phyloP scores from a whole-genome alignment of 2,888 invertebrate species.

The Ophioninae sp. region DNA sequence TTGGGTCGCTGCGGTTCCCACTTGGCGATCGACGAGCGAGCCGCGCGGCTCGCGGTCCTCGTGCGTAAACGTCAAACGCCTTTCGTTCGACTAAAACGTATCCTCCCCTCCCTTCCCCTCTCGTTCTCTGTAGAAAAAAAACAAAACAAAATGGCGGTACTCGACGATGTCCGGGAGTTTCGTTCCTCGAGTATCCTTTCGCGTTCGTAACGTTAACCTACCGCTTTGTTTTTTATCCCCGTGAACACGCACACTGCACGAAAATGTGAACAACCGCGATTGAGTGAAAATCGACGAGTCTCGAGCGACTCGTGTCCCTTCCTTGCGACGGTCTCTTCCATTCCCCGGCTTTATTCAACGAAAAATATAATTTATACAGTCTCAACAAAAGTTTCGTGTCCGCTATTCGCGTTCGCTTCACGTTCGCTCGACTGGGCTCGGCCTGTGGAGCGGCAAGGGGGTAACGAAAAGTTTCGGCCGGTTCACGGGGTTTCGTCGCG shows the following conservation, averaged over 20 bases:
- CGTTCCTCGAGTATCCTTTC: not conserved
- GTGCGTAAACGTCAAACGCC: not conserved
- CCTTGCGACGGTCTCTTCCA: not conserved
- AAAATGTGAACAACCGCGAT: slow-evolving; percentile 60
- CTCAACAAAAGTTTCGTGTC: slow-evolving; percentile 35
- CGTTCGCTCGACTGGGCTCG: not conserved
- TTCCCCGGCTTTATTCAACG: slow-evolving; percentile 31
- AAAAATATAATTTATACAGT: slow-evolving; percentile 51
- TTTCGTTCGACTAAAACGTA: not conserved
- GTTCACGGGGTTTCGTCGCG: slow-evolving; percentile 26
- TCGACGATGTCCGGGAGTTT: not conserved
- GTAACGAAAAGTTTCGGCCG: slow-evolving; percentile 39
- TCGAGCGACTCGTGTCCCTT: slow-evolving; percentile 28
- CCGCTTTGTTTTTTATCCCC: not conserved
- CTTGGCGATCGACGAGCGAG: not conserved
- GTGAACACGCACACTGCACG: slow-evolving; percentile 24
- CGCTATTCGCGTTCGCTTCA: not conserved
- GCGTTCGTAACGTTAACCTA: not conserved
- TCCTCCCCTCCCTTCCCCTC: too few relatives aligned
- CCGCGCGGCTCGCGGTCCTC: not conserved
- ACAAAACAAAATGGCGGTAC: not conserved
- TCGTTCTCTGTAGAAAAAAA: too few relatives aligned
- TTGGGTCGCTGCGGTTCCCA: not conserved
- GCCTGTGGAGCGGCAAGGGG: not conserved
- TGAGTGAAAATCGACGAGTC: slow-evolving; percentile 46